Evolutionary conservation across 2,797 vertebrate genomes (phyloP).

Genomic region (Pampus argenteus): DNA sequence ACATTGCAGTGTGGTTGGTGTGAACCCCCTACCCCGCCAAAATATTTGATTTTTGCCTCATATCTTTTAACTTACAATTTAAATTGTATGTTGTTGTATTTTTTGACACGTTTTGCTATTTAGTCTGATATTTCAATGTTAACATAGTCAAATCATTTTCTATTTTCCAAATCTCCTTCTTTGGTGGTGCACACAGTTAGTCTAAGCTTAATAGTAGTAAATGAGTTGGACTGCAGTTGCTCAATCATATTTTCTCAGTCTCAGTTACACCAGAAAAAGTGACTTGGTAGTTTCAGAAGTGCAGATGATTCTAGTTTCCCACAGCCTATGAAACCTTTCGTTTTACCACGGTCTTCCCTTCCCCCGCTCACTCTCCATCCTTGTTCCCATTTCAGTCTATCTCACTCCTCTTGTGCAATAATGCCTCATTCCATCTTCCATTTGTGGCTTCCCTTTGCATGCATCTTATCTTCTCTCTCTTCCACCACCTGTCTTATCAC

Average conservation of each 20-base stretch:
- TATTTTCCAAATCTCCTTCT: background rate
- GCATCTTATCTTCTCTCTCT: slow-evolving; percentile 39
- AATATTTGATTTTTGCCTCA: background rate
- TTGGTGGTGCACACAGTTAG: background rate
- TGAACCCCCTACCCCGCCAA: too few relatives aligned
- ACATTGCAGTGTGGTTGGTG: background rate
- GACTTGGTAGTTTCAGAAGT: slow-evolving; percentile 76
- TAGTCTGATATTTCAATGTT: background rate
- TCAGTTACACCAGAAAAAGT: slow-evolving; percentile 68
- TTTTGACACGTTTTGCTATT: background rate
- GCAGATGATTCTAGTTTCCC: slow-evolving; percentile 75
- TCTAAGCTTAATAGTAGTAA: background rate
- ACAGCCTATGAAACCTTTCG: slow-evolving; percentile 70
- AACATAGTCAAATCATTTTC: background rate
- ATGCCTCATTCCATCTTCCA: slow-evolving; percentile 35
- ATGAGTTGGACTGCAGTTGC: slow-evolving; percentile 52
- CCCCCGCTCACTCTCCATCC: slow-evolving; percentile 36
- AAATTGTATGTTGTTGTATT: too few relatives aligned
- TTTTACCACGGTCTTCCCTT: slow-evolving; percentile 24
- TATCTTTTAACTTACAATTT: background rate
- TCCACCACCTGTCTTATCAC: slow-evolving; percentile 61
- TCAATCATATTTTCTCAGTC: slow-evolving; percentile 62
- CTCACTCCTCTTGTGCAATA: slow-evolving; percentile 55
- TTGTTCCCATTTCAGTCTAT: slow-evolving; percentile 62
- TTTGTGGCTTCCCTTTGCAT: slow-evolving; percentile 43